A percentile compares a stretch with the other conserved stretches of the same genome.
phyloP scores from a whole-genome alignment of 2,797 vertebrate species.

The Lithobates pipiens region DNA sequence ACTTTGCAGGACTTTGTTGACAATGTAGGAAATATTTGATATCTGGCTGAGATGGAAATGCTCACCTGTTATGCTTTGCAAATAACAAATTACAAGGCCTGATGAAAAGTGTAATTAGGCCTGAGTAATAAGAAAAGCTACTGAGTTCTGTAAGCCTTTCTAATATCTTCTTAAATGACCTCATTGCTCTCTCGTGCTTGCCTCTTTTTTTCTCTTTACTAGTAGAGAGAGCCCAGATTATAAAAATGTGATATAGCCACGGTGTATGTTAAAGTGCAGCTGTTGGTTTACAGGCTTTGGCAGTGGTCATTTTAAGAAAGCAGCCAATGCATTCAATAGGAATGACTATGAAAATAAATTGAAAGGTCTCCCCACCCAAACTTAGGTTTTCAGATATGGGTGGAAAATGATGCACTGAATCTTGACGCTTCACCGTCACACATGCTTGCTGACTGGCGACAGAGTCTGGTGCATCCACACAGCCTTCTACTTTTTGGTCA shows the following conservation, averaged over 20 bases:
- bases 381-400: too few relatives aligned
- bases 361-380: too few relatives aligned
- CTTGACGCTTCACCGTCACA: too few relatives aligned
- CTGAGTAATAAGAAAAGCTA: conserved; percentile 69
- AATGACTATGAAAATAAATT: too few relatives aligned
- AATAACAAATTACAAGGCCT: conserved; percentile 75
- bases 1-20: conserved; percentile 85
- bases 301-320: background rate
- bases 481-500: too few relatives aligned
- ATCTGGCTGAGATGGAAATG: conserved; percentile 76
- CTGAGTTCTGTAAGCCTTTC: conserved; percentile 18
- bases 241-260: background rate
- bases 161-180: conserved; percentile 13
- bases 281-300: background rate
- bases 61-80: conserved; percentile 74
- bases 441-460: too few relatives aligned
- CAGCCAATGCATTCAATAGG: too few relatives aligned
- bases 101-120: conserved; percentile 76
- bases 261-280: background rate
- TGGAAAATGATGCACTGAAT: too few relatives aligned
- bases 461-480: too few relatives aligned
- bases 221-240: background rate
- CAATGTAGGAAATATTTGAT: conserved; percentile 79
- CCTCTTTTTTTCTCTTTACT: background rate
- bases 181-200: background rate